phyloP scores from a whole-genome alignment of 2,797 vertebrate species.

The Gallirallus australis region DNA sequence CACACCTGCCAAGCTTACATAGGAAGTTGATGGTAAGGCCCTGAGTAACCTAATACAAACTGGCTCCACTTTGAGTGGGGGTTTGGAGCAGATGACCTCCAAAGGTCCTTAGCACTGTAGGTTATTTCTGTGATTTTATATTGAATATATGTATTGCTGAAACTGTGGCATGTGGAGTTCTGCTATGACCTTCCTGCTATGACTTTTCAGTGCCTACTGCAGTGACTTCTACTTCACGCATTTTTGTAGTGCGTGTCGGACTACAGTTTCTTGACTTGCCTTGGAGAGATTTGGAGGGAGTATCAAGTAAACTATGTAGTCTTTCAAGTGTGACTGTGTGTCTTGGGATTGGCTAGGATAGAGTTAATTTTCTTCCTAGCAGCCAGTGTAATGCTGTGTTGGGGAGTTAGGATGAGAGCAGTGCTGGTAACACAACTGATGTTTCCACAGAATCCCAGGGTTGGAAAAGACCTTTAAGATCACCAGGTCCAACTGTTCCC shows the following conservation, averaged over 20 bases:
- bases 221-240: neutral
- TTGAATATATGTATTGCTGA: neutral
- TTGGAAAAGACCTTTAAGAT: too few relatives aligned
- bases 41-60: neutral
- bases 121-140: neutral
- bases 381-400: too few relatives aligned
- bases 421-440: too few relatives aligned
- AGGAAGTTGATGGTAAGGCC: neutral
- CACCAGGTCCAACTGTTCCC: too few relatives aligned
- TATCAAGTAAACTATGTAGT: neutral
- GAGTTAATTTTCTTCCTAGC: too few relatives aligned
- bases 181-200: neutral
- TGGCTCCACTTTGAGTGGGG: neutral
- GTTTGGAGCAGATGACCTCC: neutral
- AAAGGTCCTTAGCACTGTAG: neutral
- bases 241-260: neutral
- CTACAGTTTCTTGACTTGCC: neutral
- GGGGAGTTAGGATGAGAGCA: too few relatives aligned
- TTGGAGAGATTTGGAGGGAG: neutral
- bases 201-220: neutral
- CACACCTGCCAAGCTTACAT: neutral
- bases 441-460: too few relatives aligned
- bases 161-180: neutral
- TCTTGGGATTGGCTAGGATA: too few relatives aligned
- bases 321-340: neutral